Evolutionary conservation across 2,888 invertebrate species (phyloP).

Genomic region (Ptilodon capucinus): DNA sequence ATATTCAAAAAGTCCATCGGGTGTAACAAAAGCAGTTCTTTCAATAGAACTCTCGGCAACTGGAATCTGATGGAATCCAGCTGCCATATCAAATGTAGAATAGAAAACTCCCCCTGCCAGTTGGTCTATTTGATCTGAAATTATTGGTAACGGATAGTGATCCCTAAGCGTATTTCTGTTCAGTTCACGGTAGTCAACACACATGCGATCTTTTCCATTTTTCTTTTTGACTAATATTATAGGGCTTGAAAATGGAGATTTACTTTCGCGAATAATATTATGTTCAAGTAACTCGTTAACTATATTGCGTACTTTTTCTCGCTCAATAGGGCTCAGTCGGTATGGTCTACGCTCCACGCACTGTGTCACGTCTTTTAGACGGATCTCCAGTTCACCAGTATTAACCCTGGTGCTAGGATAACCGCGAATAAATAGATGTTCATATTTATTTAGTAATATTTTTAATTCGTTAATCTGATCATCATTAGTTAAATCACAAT

Average conservation of each 20-base stretch:
- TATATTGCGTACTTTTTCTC: conserved; percentile 31
- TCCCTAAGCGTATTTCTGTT: conserved; percentile 16
- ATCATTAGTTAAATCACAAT: conserved; percentile 19
- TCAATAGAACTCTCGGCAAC: conserved; percentile 24
- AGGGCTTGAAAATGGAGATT: conserved; percentile 39
- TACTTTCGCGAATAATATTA: conserved; percentile 36
- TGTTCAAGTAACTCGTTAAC: conserved; percentile 30
- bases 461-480: conserved; percentile 14
- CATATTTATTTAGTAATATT: conserved; percentile 24
- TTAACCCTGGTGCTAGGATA: conserved; percentile 29
- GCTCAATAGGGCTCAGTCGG: conserved; percentile 30
- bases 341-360: conserved; percentile 37
- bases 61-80: conserved; percentile 25
- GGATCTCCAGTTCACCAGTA: conserved; percentile 23
- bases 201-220: conserved; percentile 24
- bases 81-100: conserved; percentile 12
- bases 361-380: conserved; percentile 27
- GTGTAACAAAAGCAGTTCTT: conserved; percentile 37
- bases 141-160: conserved; percentile 15
- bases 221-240: conserved; percentile 33
- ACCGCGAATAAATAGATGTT: conserved; percentile 29
- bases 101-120: conserved; percentile 6
- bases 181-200: conserved; percentile 17
- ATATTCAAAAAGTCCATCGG: conserved; percentile 38
- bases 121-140: conserved; percentile 14